These are phyloP conservation scores for Halcyon senegalensis DNA, from an alignment of 2,113 vertebrate genomes.

Conservation along the genomic window DNA sequence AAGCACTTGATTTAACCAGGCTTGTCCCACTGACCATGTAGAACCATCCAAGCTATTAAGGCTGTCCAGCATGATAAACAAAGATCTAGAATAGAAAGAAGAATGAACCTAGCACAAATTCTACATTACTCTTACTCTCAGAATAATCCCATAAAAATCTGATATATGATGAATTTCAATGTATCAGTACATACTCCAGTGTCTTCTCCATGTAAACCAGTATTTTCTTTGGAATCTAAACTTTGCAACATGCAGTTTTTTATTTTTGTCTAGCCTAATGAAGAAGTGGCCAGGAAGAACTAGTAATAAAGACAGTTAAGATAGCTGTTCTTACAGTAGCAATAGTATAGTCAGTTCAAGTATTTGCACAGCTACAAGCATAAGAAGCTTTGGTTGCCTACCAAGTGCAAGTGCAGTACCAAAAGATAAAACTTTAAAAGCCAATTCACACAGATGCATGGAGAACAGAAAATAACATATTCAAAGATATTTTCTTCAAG, in stretches of 20 bases:
- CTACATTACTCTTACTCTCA: neutral
- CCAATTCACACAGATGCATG: neutral
- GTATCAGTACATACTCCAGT: neutral
- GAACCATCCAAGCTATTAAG: conserved; percentile 95
- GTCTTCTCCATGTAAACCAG: neutral
- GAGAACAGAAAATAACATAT: neutral
- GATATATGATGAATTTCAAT: neutral
- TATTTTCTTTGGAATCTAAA: neutral
- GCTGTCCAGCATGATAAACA: conserved; percentile 98
- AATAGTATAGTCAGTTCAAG: neutral
- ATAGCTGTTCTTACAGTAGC: neutral
- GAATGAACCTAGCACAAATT: neutral
- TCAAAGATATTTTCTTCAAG: neutral
- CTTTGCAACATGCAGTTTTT: neutral
- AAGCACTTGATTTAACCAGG: conserved; percentile 96
- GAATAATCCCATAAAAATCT: neutral
- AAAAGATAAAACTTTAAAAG: neutral
- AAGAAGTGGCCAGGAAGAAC: neutral
- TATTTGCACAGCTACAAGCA: neutral
- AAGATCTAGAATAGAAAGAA: conserved; percentile 80
- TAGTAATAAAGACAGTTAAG: neutral
- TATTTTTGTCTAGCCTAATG: neutral
- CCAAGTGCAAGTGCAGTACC: neutral
- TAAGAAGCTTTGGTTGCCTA: neutral
- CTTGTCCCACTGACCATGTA: conserved; percentile 91